Evolutionary conservation across 2,888 invertebrate genomes (phyloP).

Genomic region (Drosophila mettleri): DNA sequence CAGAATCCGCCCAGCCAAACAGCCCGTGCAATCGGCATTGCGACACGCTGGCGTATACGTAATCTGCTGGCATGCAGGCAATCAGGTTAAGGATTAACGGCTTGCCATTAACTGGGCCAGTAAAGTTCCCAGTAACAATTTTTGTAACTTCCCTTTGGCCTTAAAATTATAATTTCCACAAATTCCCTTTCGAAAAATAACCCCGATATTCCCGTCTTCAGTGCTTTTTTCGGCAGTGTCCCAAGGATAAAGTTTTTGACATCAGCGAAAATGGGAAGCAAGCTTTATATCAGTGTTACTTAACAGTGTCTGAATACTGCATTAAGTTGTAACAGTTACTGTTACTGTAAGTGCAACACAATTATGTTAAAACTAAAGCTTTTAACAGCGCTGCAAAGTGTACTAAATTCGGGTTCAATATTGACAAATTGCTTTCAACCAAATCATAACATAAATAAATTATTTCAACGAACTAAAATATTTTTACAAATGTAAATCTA

Average conservation of each 20-base stretch:
- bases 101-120: background rate
- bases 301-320: conserved; percentile 9
- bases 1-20: background rate
- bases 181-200: background rate
- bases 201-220: background rate
- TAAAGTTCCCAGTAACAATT: too few relatives aligned
- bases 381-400: background rate
- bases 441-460: background rate
- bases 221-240: conserved; percentile 16
- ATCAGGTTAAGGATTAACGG: conserved; percentile 5
- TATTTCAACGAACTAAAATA: too few relatives aligned
- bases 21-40: background rate
- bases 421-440: conserved; percentile 6
- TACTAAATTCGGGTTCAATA: conserved; percentile 22
- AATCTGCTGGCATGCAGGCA: conserved; percentile 12
- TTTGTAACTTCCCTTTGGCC: too few relatives aligned
- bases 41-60: conserved; percentile 37
- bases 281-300: conserved; percentile 7
- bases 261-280: background rate
- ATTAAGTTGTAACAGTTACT: background rate
- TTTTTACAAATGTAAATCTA: too few relatives aligned
- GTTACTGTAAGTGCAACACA: background rate
- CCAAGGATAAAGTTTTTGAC: conserved; percentile 11
- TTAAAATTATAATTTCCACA: background rate
- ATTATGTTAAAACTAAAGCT: conserved; percentile 12